phyloP scores from a whole-genome alignment of 2,888 invertebrate genomes.

The Eupithecia abbreviata region DNA sequence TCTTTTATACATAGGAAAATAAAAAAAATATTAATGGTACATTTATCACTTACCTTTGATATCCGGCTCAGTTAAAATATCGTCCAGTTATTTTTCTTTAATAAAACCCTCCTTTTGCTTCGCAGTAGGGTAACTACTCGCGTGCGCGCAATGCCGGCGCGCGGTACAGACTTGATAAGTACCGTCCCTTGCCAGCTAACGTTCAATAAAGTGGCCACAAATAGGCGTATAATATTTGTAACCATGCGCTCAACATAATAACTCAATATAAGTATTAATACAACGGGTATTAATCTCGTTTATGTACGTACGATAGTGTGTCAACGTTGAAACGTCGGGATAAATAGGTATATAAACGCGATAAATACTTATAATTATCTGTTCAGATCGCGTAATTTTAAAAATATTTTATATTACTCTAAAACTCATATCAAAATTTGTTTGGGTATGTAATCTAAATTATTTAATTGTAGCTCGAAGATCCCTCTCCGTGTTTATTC shows the following conservation, averaged over 20 bases:
- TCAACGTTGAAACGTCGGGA: too few species aligned
- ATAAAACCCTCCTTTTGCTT: neutral
- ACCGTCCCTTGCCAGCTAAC: slow-evolving; percentile 23
- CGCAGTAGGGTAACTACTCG: slow-evolving; percentile 29
- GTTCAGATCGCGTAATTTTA: too few species aligned
- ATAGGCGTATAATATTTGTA: neutral
- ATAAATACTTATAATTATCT: too few species aligned
- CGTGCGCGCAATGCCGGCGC: slow-evolving; percentile 65
- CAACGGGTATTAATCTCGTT: too few species aligned
- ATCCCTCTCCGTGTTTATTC: neutral
- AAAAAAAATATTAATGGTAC: neutral
- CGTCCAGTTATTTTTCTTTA: neutral
- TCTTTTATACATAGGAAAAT: too few species aligned
- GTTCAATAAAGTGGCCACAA: slow-evolving; percentile 1
- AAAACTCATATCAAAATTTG: neutral
- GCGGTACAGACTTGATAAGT: slow-evolving; percentile 55
- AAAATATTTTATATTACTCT: too few species aligned
- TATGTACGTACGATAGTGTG: too few species aligned
- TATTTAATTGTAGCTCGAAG: neutral
- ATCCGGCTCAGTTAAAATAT: neutral
- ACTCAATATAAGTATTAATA: neutral
- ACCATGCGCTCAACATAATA: neutral
- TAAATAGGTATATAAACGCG: too few species aligned
- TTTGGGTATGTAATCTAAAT: neutral
- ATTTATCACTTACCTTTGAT: neutral